Percentiles rank a stretch among this genome's conserved stretches.
Evolutionary conservation across 2,113 vertebrate species (phyloP).

Genomic region (Sceloporus tristichus): DNA sequence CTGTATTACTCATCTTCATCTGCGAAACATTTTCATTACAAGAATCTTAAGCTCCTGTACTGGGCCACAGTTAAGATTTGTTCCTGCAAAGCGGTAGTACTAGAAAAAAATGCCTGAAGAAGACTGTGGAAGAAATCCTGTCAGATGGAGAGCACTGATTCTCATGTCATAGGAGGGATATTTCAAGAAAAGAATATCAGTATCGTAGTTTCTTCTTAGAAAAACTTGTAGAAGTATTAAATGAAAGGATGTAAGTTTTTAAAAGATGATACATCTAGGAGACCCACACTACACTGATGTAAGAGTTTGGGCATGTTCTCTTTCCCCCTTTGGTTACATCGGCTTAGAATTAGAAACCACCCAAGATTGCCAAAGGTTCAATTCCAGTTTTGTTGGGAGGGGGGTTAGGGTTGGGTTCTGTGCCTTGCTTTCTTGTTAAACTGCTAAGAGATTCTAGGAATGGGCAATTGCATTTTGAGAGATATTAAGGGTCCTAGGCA

Average conservation of each 20-base stretch:
- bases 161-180: slow-evolving; percentile 19
- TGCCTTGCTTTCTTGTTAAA: no score
- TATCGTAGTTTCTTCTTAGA: slow-evolving; percentile 25
- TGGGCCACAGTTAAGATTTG: slow-evolving; percentile 70
- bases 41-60: slow-evolving; percentile 77
- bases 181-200: slow-evolving; percentile 25
- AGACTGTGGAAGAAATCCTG: neutral
- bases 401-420: no score
- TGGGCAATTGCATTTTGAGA: no score
- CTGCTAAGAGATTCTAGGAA: no score
- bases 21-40: slow-evolving; percentile 75
- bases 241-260: neutral
- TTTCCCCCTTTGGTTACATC: no score
- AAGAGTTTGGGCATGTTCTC: no score
- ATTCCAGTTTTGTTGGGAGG: no score
- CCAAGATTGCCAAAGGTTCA: no score
- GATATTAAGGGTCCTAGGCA: no score
- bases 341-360: no score
- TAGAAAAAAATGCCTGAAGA: slow-evolving; percentile 26
- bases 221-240: neutral
- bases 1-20: slow-evolving; percentile 56
- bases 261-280: neutral
- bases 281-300: no score
- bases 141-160: slow-evolving; percentile 8
- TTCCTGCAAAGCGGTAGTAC: slow-evolving; percentile 59